Percentiles rank a stretch among this genome's conserved stretches.
Conservation (phyloP, 2,113 vertebrate species). For the Nerophis lumbriciformis region DNA sequence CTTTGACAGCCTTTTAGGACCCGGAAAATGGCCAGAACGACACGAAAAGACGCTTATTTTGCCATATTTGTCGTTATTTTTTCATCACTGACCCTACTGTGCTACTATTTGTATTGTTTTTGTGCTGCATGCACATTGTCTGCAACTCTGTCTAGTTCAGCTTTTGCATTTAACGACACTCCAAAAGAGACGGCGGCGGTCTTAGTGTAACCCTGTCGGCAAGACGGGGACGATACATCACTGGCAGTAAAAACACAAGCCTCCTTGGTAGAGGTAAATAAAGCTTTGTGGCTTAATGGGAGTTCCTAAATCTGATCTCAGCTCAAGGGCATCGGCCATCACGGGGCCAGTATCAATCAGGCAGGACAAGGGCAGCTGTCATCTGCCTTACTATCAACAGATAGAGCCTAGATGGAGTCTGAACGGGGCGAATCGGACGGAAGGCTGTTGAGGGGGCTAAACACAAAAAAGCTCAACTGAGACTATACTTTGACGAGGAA, state of each 20-base stretch:
- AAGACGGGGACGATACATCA: neutral
- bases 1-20: too few relatives aligned
- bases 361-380: constrained; percentile 40
- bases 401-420: constrained; percentile 21
- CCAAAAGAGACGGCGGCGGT: neutral
- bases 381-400: constrained; percentile 39
- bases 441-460: neutral
- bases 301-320: constrained; percentile 42
- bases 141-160: neutral
- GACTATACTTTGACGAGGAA: neutral
- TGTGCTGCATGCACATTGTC: neutral
- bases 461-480: neutral
- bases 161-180: neutral
- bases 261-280: constrained; percentile 22
- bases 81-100: too few relatives aligned
- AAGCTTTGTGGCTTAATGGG: constrained; percentile 26
- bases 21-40: too few relatives aligned
- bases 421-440: constrained; percentile 5
- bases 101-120: neutral
- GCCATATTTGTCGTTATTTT: too few relatives aligned
- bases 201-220: neutral
- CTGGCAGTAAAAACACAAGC: constrained; percentile 1
- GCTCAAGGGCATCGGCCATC: constrained; percentile 26
- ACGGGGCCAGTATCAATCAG: constrained; percentile 36
- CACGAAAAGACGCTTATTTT: too few relatives aligned